Evolutionary conservation across 2,888 invertebrate genomes (phyloP), one percentile per base, ranked within the genome.

Genomic region (Autographa gamma): DNA sequence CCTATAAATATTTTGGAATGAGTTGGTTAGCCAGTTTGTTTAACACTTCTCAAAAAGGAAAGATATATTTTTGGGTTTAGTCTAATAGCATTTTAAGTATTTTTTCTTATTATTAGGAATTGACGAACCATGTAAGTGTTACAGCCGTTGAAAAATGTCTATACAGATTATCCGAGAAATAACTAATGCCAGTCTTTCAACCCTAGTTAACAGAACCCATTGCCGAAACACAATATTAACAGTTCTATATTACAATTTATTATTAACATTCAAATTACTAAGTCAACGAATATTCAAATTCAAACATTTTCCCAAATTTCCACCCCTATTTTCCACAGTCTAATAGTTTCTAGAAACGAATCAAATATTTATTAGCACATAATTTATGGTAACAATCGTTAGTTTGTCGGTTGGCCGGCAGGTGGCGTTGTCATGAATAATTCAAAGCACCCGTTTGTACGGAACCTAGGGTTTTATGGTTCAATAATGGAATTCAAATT

Each of bases 371-470:
- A 86, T 81, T 82, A 83, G 79, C 64, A 62, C 77, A 78, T 81
- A 82, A 85, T 85, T 84, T 83, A 84, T 82, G 81, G 73, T 69
- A 79, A 86, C 87, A 87, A 88, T 88, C 87, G 90, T 87, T 89
- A 88, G 88, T 90, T 84, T 83, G 90, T 86, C 91, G 87, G 91
- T 91, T 91, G 83, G 84, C 69, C 84, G 86, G 88, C 92, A 92
- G 92, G 92, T 92, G 91, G 91, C 89, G 84, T 83, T 84, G 79
- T 85, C 82, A 91, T 92, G 91, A 90, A 92, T 92, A 79, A 92
- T 92, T 91, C 90, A 77, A 69, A 73, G 63, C 77, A 81, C 83
- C 80, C 82, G 83, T 84, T 82, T 80, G 76, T 82, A 83, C 82
- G 69, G 63, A 70, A 73, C 82, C 71, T 80, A 75, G 80, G 80